Conservation (phyloP, 2,113 vertebrate genomes). For the Martes martes region DNA sequence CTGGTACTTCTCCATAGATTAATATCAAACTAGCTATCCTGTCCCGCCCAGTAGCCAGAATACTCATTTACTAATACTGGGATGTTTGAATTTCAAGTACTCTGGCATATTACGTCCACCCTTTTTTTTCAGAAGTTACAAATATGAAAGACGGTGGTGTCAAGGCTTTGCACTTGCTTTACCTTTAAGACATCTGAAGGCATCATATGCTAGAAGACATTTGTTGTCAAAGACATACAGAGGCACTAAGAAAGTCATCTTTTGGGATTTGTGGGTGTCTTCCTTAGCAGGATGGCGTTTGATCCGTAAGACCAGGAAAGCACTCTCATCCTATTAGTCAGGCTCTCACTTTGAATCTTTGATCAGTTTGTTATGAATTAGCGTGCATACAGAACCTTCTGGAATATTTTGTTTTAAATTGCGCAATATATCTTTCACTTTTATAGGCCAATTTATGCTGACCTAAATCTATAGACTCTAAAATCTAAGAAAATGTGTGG, state of each 20-base stretch:
- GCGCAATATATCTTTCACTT: neutral
- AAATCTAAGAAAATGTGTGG: neutral
- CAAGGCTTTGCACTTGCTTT: neutral
- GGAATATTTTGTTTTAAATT: neutral
- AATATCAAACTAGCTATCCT: neutral
- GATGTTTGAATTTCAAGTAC: neutral
- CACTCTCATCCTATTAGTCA: neutral
- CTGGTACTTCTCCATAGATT: neutral
- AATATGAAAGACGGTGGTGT: neutral
- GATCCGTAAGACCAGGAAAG: neutral
- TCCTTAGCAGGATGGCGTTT: neutral
- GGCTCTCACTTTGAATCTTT: neutral
- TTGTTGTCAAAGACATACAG: neutral
- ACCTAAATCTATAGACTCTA: neutral
- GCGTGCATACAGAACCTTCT: neutral
- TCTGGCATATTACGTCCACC: neutral
- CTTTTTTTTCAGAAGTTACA: neutral
- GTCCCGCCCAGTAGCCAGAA: neutral
- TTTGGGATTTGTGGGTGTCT: neutral
- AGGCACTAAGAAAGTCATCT: neutral
- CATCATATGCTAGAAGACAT: neutral
- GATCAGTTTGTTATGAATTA: neutral
- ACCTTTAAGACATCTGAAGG: neutral
- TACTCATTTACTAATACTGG: neutral
- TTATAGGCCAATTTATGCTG: neutral